Base-by-base conservation (phyloP, 2,888 invertebrate genomes). In the Ornithoptera alexandrae region DNA sequence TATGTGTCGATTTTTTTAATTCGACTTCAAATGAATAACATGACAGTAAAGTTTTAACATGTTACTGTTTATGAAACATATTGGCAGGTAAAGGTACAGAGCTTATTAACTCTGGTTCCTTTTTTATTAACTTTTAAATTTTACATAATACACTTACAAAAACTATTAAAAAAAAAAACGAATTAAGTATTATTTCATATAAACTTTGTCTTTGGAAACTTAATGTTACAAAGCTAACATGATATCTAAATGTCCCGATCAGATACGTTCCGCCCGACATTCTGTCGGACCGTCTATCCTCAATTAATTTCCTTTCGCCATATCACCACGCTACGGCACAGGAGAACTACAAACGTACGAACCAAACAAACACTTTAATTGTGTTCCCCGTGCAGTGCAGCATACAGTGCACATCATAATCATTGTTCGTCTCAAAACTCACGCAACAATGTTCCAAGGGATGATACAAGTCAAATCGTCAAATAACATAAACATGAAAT, bases 301-400 rank as follows among this genome's bases (percentile, higher is more conserved):
- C 72, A 72, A 72, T 72, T 68, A 73, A 73, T 72, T 73, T 73
- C 73, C 73, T 73, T 67, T 71, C 57, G 24, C 53, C 68, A 60
- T 42, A 18, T 24, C 65, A 39, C 24, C 17, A 53, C 62, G 53
- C 53, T 8, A n/a, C 22, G 15, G 30, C 36, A 42, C 60, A 66
- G 62, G 42, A 62, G 58, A 63, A 68, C 62, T 46, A 61, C 66
- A 30, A 60, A 60, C 62, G 53, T 65, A 46, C 15, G 42, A 69
- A 64, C 56, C 46, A 61, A 69, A 68, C 50, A 50, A 50, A 53
- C 53, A 53, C 2, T 53, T 53, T n/a, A 53, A 53, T n/a, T 53
- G 8, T 53, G 18, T 53, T n/a, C 18, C n/a, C 53, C 18, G 18
- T 53, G 8, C n/a, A n/a, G 1, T 8, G n/a, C n/a, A n/a, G n/a